Conservation (phyloP, 1,140 invertebrate species). For the Ceratina japonica region DNA sequence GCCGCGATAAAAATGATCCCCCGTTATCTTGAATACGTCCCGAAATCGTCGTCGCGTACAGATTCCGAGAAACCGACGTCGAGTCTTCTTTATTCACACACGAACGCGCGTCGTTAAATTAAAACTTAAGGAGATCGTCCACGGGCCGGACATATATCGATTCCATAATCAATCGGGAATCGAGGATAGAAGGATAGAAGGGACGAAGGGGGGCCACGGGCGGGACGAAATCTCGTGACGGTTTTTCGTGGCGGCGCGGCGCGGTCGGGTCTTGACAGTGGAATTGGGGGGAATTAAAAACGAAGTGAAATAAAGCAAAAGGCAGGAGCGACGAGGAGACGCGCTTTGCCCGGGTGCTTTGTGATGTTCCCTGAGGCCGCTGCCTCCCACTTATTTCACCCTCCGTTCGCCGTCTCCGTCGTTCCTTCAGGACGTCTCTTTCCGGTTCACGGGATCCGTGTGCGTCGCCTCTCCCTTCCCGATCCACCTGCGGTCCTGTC, state of each 20-base stretch:
- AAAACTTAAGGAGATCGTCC: no score
- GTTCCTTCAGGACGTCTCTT: not conserved
- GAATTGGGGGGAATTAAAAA: conserved; percentile 72
- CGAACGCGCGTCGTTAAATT: no score
- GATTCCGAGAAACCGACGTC: no score
- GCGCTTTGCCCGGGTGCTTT: conserved; percentile 62
- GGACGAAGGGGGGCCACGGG: not conserved
- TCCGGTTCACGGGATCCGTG: conserved; percentile 8
- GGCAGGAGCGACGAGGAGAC: conserved; percentile 46
- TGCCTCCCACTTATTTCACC: conserved; percentile 42
- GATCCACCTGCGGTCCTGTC: conserved; percentile 36
- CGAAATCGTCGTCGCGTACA: no score
- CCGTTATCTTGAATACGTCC: no score
- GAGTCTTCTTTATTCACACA: no score
- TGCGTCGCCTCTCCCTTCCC: not conserved
- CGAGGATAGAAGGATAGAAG: conserved; percentile 10
- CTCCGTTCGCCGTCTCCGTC: not conserved
- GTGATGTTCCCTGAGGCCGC: conserved; percentile 66
- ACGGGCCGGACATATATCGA: no score
- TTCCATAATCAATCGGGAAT: not conserved
- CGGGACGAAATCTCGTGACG: conserved; percentile 4
- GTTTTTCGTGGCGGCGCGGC: conserved; percentile 54
- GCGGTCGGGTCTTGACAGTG: conserved; percentile 60
- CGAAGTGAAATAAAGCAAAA: conserved; percentile 71
- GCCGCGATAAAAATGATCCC: no score